Base-by-base conservation (phyloP, 2,113 vertebrate species). In the Capra hircus region DNA sequence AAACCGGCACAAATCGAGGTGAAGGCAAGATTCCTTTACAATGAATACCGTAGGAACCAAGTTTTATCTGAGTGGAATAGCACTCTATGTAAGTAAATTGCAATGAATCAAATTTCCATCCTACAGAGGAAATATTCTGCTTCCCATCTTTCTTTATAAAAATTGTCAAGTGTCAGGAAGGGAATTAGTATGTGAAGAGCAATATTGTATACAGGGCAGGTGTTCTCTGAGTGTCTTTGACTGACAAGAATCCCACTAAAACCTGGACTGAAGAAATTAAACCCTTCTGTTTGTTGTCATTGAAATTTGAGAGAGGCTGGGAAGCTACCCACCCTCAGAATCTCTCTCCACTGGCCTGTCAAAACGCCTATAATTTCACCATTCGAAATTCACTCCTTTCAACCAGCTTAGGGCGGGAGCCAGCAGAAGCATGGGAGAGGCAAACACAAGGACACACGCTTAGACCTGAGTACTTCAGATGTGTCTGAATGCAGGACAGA, bases 281-380 rank as follows among this genome's bases (percentile, higher is more conserved):
- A 96, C 57, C 80, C 94, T 88, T 83, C 95, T 92, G 84, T 96
- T 96, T 96, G 90, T 97, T 97, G 96, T 97, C 97, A 97, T 88
- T 94, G 97, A 94, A 95, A 97, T 96, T 90, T 96, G 92, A 97
- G 67, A 48, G 59, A 94, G 88, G 48, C 95, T 88, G 85, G 62
- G 88, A 96, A 88, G 90, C 48, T 85, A 59, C 57, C 83, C 57
- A 67, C 27, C 86, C 80, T 88, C 59, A 90, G 77, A 94, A 53
- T 88, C 36, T 78, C 81, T 95, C 88, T 90, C 57, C 45, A 27
- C 7, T 94, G 94, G 64, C 80, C 81, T 98, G 96, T 97, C 98
- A 98, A 92, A 96, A 92, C 64, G 85, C 85, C 94, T 96, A 11
- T 97, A 97, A 96, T 96, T 97, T 98, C 85, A 94, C 84, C 84